These are phyloP conservation scores for Xiphorhynchus elegans DNA, from an alignment of 2,113 vertebrate species.

Conservation along the genomic window DNA sequence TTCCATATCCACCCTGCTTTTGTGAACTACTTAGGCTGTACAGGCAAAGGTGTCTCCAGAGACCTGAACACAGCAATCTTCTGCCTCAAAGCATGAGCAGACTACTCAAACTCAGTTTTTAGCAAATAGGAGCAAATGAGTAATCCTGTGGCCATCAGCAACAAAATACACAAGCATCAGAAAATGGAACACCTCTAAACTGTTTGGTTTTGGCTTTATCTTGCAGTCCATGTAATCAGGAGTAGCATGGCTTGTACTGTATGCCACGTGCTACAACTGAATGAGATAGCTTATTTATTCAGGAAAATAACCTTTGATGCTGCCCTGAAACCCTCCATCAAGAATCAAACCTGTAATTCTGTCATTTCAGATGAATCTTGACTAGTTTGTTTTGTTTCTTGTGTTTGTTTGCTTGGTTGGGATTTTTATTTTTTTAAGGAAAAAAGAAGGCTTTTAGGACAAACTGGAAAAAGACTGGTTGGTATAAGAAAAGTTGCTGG, in stretches of 20 bases:
- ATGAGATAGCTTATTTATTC: background rate
- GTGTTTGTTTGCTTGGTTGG: background rate
- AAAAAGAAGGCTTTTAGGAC: background rate
- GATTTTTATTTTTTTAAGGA: background rate
- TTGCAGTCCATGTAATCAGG: background rate
- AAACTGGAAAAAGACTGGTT: background rate
- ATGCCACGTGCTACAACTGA: background rate
- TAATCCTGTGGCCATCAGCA: background rate
- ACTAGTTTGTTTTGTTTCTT: background rate
- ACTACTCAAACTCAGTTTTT: background rate
- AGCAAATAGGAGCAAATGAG: background rate
- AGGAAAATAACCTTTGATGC: background rate
- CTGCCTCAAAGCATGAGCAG: background rate
- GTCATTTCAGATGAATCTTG: background rate
- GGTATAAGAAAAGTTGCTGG: background rate
- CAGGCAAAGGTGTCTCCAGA: background rate
- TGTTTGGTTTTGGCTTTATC: background rate
- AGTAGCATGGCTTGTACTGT: background rate
- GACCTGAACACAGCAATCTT: background rate
- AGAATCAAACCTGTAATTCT: background rate
- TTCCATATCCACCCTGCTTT: background rate
- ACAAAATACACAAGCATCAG: background rate
- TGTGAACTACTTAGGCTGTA: background rate
- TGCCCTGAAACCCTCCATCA: background rate
- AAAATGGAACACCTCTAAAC: background rate